Evolutionary conservation across 2,888 invertebrate species (phyloP).

Genomic region (Lycia hirtaria): DNA sequence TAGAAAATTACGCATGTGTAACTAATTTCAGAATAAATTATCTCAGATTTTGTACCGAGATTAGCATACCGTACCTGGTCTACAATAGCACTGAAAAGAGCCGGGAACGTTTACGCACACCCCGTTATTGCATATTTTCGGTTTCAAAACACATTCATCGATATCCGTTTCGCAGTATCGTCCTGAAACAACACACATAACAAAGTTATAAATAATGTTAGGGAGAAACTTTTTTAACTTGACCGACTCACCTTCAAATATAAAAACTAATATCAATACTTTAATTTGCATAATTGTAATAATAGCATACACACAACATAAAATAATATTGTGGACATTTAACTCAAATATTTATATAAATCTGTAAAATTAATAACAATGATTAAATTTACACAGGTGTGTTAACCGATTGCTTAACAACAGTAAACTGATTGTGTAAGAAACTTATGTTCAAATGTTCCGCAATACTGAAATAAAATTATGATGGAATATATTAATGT

Average conservation of each 20-base stretch:
- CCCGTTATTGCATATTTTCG: conserved; percentile 91
- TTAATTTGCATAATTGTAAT: conserved; percentile 29
- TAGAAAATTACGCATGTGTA: conserved; percentile 16
- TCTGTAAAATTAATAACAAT: conserved; percentile 46
- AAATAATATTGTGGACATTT: conserved; percentile 17
- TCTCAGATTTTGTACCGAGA: conserved; percentile 4
- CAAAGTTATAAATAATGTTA: conserved; percentile 1
- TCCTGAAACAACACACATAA: conserved; percentile 71
- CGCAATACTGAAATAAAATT: not conserved
- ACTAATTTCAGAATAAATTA: conserved; percentile 26
- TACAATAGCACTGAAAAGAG: conserved; percentile 93
- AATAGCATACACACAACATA: not conserved
- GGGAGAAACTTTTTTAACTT: not conserved
- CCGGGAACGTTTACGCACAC: conserved; percentile 92
- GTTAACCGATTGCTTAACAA: conserved; percentile 34
- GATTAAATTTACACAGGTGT: conserved; percentile 62
- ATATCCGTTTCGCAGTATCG: conserved; percentile 87
- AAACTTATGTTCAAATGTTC: not conserved
- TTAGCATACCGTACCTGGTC: conserved; percentile 83
- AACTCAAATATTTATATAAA: conserved; percentile 45
- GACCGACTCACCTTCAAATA: conserved; percentile 47
- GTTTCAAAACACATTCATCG: conserved; percentile 88
- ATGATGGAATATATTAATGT: not conserved
- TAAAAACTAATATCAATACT: conserved; percentile 31
- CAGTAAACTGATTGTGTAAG: not conserved